These are phyloP conservation scores for Choloepus didactylus DNA, from an alignment of 2,797 vertebrate species.

Conservation along the genomic window DNA sequence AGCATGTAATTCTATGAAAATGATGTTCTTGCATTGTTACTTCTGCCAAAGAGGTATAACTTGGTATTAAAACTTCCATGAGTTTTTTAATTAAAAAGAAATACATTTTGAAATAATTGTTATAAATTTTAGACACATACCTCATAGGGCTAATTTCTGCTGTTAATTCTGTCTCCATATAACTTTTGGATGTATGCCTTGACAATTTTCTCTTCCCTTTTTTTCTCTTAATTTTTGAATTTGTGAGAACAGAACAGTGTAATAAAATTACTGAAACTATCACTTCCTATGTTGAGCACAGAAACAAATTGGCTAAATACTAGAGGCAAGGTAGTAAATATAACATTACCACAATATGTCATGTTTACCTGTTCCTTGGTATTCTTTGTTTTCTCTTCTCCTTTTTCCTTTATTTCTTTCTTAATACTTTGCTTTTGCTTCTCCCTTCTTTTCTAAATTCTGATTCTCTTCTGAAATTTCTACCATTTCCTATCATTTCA, in stretches of 20 bases:
- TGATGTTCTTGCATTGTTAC: not conserved
- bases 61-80: not conserved
- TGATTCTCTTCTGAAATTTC: not conserved
- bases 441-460: not conserved
- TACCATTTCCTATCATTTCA: not conserved
- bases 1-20: not conserved
- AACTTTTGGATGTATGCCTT: not conserved
- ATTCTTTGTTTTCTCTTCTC: not conserved
- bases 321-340: not conserved
- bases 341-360: not conserved
- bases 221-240: constrained; percentile 25
- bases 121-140: not conserved
- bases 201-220: not conserved
- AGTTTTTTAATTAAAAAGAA: constrained; percentile 13
- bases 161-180: constrained; percentile 32
- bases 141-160: not conserved
- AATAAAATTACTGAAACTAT: not conserved
- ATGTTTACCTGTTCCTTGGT: not conserved
- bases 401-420: not conserved
- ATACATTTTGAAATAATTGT: not conserved
- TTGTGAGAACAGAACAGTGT: not conserved
- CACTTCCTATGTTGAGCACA: not conserved
- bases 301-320: not conserved
- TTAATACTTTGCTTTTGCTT: not conserved
- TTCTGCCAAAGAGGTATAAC: constrained; percentile 4